phyloP scores from a whole-genome alignment of 2,797 vertebrate species.

The Phrynocephalus guinanensis region DNA sequence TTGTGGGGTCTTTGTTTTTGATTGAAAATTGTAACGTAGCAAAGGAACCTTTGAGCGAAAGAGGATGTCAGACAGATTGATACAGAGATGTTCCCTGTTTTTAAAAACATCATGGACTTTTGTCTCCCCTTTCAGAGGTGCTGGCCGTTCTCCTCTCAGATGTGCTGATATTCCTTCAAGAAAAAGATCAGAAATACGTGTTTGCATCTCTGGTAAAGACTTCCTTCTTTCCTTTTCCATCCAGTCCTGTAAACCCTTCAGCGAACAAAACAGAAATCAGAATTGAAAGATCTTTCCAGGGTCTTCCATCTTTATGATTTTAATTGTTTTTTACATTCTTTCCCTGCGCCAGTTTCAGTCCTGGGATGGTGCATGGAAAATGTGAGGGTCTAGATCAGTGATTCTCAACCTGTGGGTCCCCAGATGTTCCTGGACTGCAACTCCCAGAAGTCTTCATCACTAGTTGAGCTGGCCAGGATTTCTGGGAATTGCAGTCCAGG shows the following conservation, averaged over 20 bases:
- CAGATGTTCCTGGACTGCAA: no score
- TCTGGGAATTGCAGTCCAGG: no score
- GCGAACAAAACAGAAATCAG: no score
- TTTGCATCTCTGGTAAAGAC: slow-evolving; percentile 93
- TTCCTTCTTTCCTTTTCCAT: slow-evolving; percentile 3
- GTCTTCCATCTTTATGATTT: no score
- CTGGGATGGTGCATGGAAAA: no score
- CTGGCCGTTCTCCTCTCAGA: slow-evolving; percentile 95
- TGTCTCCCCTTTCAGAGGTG: slow-evolving; percentile 83
- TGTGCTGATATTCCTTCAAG: slow-evolving; percentile 93
- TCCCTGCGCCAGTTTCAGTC: no score
- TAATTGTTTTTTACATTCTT: no score
- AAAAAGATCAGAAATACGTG: slow-evolving; percentile 97
- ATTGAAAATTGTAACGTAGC: background rate
- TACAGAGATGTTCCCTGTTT: background rate
- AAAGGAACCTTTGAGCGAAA: background rate
- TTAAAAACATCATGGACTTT: background rate
- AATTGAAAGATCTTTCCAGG: no score
- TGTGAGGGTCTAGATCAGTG: no score
- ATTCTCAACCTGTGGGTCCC: no score
- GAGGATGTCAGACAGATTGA: background rate
- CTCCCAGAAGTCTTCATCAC: no score
- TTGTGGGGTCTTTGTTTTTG: background rate
- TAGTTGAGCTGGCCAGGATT: no score
- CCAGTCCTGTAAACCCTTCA: background rate